Evolutionary conservation across 2,888 invertebrate genomes (phyloP).

Genomic region (Ormyrus thymus): DNA sequence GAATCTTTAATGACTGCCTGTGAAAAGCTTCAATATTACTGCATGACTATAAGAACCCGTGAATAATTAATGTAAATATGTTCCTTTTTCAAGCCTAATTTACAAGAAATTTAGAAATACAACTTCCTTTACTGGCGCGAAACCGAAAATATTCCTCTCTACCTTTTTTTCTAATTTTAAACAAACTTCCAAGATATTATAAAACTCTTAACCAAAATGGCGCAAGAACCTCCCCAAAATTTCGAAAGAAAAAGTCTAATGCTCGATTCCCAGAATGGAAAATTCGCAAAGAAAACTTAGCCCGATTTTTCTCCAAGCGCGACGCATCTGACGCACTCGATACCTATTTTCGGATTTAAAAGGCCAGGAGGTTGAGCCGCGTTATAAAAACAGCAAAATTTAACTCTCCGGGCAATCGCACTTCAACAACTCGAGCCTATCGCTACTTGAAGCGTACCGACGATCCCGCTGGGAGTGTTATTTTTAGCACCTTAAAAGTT

Average conservation of each 20-base stretch:
- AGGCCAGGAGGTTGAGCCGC: neutral
- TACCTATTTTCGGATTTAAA: slow-evolving; percentile 34
- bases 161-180: no score
- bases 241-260: no score
- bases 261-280: no score
- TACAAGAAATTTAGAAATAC: neutral
- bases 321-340: neutral
- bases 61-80: slow-evolving; percentile 1
- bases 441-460: slow-evolving; percentile 22
- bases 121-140: neutral
- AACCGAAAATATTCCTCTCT: no score
- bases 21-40: slow-evolving; percentile 23
- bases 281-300: neutral
- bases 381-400: slow-evolving; percentile 25
- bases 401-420: slow-evolving; percentile 12
- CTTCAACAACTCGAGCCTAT: slow-evolving; percentile 24
- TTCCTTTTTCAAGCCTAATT: neutral
- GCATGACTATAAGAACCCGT: slow-evolving; percentile 8
- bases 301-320: neutral
- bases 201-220: no score
- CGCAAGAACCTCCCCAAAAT: no score
- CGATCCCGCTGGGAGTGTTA: slow-evolving; percentile 7
- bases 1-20: slow-evolving; percentile 8
- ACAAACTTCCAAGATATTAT: no score
- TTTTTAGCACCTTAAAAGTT: slow-evolving; percentile 23